These are phyloP conservation scores for Stichopus chloronotus DNA, from an alignment of 35 echinoderm and acorn worm genomes.

Conservation along the genomic window DNA sequence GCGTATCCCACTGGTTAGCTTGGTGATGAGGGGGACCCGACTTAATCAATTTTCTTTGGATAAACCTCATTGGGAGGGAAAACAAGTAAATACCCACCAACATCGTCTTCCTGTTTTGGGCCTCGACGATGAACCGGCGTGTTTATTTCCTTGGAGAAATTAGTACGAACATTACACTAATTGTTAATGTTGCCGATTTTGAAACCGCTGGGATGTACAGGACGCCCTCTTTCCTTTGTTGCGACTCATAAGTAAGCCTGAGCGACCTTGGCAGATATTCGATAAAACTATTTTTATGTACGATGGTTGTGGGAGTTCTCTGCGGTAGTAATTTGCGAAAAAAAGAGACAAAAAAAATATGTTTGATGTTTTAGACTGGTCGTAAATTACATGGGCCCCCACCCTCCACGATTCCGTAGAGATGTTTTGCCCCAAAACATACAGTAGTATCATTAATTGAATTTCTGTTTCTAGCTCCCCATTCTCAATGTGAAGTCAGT, in stretches of 20 bases:
- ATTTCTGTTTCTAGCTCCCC: slow-evolving; percentile 1
- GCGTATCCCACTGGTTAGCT: neutral
- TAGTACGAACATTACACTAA: slow-evolving; percentile 42
- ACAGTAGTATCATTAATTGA: slow-evolving; percentile 12
- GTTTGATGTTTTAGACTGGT: slow-evolving; percentile 5
- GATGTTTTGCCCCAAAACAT: neutral
- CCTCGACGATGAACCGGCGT: neutral
- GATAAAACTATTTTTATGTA: slow-evolving; percentile 34
- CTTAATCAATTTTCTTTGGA: neutral
- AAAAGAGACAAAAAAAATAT: neutral
- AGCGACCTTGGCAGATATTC: slow-evolving; percentile 42
- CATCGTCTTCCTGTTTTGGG: neutral
- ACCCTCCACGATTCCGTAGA: neutral
- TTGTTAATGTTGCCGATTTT: slow-evolving; percentile 1
- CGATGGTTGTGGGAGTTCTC: slow-evolving; percentile 28
- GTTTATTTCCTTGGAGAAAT: slow-evolving; percentile 51
- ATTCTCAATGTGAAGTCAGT: slow-evolving; percentile 14
- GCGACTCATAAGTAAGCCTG: neutral
- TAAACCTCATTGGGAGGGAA: neutral
- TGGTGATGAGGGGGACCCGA: neutral
- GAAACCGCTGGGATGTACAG: slow-evolving; percentile 28
- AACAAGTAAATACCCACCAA: neutral
- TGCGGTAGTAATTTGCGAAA: neutral
- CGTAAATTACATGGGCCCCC: neutral
- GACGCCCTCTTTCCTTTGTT: slow-evolving; percentile 38